phyloP scores from a whole-genome alignment of 2,888 invertebrate genomes.

The Cylloceria caligata region DNA sequence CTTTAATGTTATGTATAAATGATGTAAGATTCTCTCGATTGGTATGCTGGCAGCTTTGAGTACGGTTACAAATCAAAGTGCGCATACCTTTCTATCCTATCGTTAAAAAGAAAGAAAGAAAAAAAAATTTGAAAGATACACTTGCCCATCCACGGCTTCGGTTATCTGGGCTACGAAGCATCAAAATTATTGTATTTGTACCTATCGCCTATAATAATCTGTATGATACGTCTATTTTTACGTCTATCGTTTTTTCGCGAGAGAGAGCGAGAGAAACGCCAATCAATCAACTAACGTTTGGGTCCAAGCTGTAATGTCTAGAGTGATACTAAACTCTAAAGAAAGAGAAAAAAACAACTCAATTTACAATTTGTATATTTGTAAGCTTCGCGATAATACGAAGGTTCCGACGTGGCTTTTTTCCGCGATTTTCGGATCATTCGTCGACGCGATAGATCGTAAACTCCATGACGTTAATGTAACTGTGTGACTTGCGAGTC shows the following conservation, averaged over 20 bases:
- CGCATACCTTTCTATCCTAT: constrained; percentile 48
- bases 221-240: constrained; percentile 67
- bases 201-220: constrained; percentile 41
- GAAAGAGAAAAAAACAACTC: constrained; percentile 18
- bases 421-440: constrained; percentile 7
- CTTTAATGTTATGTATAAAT: constrained; percentile 71
- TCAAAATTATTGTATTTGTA: constrained; percentile 66
- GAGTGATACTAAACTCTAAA: constrained; percentile 51
- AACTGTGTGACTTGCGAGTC: constrained; percentile 17
- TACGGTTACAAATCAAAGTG: constrained; percentile 50
- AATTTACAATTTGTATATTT: constrained; percentile 17
- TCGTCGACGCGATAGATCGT: constrained; percentile 8
- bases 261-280: constrained; percentile 56
- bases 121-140: constrained; percentile 23
- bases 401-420: constrained; percentile 5
- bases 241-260: constrained; percentile 30
- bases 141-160: constrained; percentile 77
- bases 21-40: constrained; percentile 70
- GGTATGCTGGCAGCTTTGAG: constrained; percentile 69
- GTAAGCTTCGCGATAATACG: constrained; percentile 2
- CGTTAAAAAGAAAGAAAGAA: too few species aligned
- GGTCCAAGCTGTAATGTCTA: constrained; percentile 63
- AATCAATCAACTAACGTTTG: constrained; percentile 66
- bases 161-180: constrained; percentile 75
- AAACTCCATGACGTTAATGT: constrained; percentile 60